Percentiles rank a stretch among this genome's conserved stretches.
These are phyloP conservation scores for human DNA, from an alignment of 2,113 vertebrate species.

Conservation along the genomic window GRCh38 chr1:116323501-116324000, in stretches of 20 bases:
- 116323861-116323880: not conserved
- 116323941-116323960: not conserved
- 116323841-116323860: not conserved
- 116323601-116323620: not conserved
- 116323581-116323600: fast-evolving
- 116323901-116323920: not conserved
- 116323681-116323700: not conserved
- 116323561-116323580: no score
- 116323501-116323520: not conserved
- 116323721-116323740: not conserved
- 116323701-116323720: not conserved
- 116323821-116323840: not conserved
- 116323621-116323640: not conserved
- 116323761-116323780: not conserved
- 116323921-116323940: not conserved
- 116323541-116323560: not conserved
- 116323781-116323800: not conserved
- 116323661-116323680: no score
- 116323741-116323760: not conserved
- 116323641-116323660: not conserved
- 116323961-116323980: not conserved
- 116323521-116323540: not conserved
- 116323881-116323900: not conserved
- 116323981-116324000: not conserved
- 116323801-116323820: not conserved